Evolutionary conservation across 2,797 vertebrate genomes (phyloP).

Genomic region (Mastacembelus armatus): DNA sequence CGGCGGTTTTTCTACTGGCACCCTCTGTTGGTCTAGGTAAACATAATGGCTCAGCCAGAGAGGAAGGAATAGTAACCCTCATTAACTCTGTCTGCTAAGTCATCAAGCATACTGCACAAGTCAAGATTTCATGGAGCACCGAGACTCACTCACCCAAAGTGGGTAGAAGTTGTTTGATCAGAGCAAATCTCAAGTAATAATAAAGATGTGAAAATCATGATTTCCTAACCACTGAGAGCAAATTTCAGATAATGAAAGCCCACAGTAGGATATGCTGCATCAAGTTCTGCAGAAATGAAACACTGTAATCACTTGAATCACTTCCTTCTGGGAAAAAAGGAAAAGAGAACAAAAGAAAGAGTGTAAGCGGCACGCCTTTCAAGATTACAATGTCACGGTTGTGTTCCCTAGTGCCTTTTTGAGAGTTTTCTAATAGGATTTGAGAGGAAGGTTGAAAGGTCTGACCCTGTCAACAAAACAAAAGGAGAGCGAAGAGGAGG

Average conservation of each 20-base stretch:
- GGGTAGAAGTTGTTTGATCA: constrained; percentile 5
- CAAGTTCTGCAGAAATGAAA: constrained; percentile 36
- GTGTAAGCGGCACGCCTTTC: constrained; percentile 49
- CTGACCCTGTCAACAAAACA: constrained; percentile 65
- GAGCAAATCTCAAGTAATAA: constrained; percentile 26
- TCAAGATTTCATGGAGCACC: constrained; percentile 16
- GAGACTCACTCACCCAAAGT: constrained; percentile 4
- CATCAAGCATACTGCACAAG: constrained; percentile 45
- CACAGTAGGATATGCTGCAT: background rate
- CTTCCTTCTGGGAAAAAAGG: constrained; percentile 37
- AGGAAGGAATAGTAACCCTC: constrained; percentile 55
- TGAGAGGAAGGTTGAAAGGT: constrained; percentile 62
- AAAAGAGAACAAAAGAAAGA: constrained; percentile 8
- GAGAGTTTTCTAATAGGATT: constrained; percentile 81
- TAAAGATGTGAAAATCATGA: background rate
- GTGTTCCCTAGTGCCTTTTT: constrained; percentile 70
- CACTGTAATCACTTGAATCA: constrained; percentile 33
- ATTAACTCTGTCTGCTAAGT: constrained; percentile 55
- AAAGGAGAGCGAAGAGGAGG: constrained; percentile 45
- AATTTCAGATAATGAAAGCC: background rate
- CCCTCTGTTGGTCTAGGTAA: constrained; percentile 55
- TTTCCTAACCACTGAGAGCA: background rate
- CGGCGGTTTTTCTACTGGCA: constrained; percentile 47
- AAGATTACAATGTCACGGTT: constrained; percentile 69
- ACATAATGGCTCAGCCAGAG: constrained; percentile 59